Conservation (phyloP, 2,113 vertebrate genomes). For the Dasyprocta punctata region DNA sequence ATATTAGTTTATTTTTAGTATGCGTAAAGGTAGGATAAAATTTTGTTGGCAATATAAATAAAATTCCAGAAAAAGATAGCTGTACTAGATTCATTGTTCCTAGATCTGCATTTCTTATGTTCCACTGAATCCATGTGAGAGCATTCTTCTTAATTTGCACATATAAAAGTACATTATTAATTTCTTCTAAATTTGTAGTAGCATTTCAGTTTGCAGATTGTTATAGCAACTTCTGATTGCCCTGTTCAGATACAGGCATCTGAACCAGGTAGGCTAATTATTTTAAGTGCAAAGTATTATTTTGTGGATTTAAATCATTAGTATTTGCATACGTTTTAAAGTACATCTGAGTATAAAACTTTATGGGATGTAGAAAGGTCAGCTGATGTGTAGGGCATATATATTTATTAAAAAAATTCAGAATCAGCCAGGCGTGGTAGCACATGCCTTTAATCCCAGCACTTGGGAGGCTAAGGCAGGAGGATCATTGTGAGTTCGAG, state of each 20-base stretch:
- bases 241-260: not conserved
- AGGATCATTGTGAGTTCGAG: no score
- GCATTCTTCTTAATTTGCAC: not conserved
- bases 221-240: not conserved
- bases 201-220: not conserved
- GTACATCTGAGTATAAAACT: not conserved
- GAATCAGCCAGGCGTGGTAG: no score
- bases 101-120: conserved; percentile 9
- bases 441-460: no score
- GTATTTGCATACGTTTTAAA: not conserved
- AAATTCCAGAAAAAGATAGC: not conserved
- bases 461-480: no score
- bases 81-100: not conserved
- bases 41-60: conserved; percentile 11
- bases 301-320: not conserved
- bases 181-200: conserved; percentile 30
- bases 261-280: not conserved
- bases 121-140: not conserved
- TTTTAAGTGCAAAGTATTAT: not conserved
- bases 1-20: conserved; percentile 12
- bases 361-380: not conserved
- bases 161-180: not conserved
- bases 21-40: not conserved
- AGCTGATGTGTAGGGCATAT: not conserved
- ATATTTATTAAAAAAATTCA: not conserved